These are phyloP conservation scores for Marronus borbonicus DNA, from an alignment of 2,888 invertebrate genomes.

Conservation along the genomic window DNA sequence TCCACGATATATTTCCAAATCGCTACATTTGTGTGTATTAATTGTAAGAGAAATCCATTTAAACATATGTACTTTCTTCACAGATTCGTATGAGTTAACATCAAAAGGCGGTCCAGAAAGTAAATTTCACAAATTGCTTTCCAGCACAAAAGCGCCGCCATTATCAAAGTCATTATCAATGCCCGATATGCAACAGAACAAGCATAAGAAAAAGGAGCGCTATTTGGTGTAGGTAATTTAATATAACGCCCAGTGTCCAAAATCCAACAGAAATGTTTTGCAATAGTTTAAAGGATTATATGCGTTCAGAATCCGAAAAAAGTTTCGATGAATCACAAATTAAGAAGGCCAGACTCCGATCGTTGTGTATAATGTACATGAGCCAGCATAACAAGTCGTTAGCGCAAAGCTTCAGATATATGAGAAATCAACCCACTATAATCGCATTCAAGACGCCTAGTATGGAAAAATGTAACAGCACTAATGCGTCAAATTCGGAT, in stretches of 20 bases:
- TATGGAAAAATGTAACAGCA: constrained; percentile 78
- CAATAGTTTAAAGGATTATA: constrained; percentile 78
- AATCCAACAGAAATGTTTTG: constrained; percentile 15
- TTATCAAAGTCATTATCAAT: constrained; percentile 81
- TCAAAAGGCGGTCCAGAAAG: constrained; percentile 70
- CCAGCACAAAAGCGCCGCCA: constrained; percentile 73
- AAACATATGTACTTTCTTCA: background rate
- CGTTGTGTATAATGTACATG: constrained; percentile 79
- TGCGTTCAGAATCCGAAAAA: constrained; percentile 86
- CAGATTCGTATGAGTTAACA: constrained; percentile 52
- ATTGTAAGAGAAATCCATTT: too few species aligned
- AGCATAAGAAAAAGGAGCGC: constrained; percentile 78
- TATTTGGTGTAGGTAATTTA: constrained; percentile 78
- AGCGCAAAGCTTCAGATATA: constrained; percentile 91
- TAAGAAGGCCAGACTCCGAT: constrained; percentile 76
- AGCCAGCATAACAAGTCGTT: constrained; percentile 86
- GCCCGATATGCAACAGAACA: constrained; percentile 86
- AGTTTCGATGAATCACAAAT: constrained; percentile 82
- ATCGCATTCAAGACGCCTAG: constrained; percentile 91
- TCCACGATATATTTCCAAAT: too few species aligned
- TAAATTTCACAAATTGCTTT: constrained; percentile 72
- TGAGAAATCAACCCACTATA: constrained; percentile 91
- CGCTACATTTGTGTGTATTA: too few species aligned
- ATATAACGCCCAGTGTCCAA: constrained; percentile 19
- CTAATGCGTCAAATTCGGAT: constrained; percentile 73